Conservation (phyloP, 2,888 invertebrate genomes). For the Diarsia brunnea region DNA sequence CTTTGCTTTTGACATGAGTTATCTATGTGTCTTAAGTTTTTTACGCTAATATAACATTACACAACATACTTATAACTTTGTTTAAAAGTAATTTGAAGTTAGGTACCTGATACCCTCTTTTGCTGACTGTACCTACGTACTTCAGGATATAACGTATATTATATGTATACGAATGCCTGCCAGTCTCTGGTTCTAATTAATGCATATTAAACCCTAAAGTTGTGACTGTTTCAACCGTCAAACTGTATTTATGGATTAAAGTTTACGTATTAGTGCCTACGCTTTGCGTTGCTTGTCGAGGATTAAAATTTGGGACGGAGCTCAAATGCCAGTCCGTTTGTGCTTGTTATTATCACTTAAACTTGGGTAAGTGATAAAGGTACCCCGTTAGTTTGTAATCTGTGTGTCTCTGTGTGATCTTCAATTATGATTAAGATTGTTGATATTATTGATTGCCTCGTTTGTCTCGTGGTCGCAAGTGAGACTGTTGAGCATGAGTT, state of each 20-base stretch:
- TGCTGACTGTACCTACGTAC: neutral
- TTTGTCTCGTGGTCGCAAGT: too few species aligned
- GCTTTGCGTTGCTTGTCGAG: constrained; percentile 23
- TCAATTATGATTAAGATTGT: neutral
- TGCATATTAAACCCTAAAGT: constrained; percentile 47
- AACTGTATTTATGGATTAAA: constrained; percentile 55
- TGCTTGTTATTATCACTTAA: constrained; percentile 11
- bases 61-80: too few species aligned
- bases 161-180: constrained; percentile 18
- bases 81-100: too few species aligned
- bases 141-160: constrained; percentile 6
- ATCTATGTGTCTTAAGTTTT: too few species aligned
- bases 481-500: too few species aligned
- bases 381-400: neutral
- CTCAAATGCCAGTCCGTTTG: neutral
- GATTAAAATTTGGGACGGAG: constrained; percentile 16
- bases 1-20: too few species aligned
- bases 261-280: constrained; percentile 34
- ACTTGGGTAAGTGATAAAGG: neutral
- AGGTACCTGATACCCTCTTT: too few species aligned
- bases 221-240: constrained; percentile 42
- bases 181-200: constrained; percentile 40
- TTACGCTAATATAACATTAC: too few species aligned
- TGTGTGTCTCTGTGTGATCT: neutral
- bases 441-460: neutral